Conservation (phyloP, 2,797 vertebrate genomes). For the Luscinia luscinia region DNA sequence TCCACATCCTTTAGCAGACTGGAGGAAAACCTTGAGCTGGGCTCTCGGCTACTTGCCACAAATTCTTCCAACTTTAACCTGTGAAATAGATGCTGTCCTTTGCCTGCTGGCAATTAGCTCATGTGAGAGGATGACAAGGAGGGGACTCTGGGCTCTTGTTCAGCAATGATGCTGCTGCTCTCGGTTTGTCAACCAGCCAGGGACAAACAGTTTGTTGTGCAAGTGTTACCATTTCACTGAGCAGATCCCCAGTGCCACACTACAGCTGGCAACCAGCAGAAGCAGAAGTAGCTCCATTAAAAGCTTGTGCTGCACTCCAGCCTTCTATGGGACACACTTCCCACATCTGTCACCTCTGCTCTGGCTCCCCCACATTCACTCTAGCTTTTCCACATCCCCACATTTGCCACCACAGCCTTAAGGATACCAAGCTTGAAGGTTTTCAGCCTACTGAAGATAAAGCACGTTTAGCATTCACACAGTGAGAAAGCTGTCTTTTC, state of each 20-base stretch:
- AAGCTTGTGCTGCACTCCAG: neutral
- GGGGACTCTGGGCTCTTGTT: slow-evolving; percentile 19
- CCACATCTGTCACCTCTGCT: fast-evolving
- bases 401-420: neutral
- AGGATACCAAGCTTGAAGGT: neutral
- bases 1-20: neutral
- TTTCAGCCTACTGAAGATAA: slow-evolving; percentile 31
- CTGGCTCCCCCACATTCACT: neutral
- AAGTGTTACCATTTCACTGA: slow-evolving; percentile 33
- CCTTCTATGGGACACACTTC: neutral
- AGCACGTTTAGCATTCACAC: neutral
- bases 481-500: slow-evolving; percentile 21
- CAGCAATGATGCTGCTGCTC: neutral
- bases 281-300: slow-evolving; percentile 5
- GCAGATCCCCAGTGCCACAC: slow-evolving; percentile 55
- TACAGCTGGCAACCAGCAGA: slow-evolving; percentile 53
- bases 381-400: neutral
- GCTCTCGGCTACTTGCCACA: neutral
- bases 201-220: slow-evolving; percentile 54
- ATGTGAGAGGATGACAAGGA: neutral
- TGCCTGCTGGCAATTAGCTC: neutral
- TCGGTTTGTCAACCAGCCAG: slow-evolving; percentile 45
- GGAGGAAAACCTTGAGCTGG: neutral
- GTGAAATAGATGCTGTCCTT: slow-evolving; percentile 9
- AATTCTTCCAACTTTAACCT: neutral